Percentiles rank a stretch among this genome's conserved stretches.
Evolutionary conservation across 2,113 vertebrate genomes (phyloP).

Genomic region (Cyprinodon brontotheroides): DNA sequence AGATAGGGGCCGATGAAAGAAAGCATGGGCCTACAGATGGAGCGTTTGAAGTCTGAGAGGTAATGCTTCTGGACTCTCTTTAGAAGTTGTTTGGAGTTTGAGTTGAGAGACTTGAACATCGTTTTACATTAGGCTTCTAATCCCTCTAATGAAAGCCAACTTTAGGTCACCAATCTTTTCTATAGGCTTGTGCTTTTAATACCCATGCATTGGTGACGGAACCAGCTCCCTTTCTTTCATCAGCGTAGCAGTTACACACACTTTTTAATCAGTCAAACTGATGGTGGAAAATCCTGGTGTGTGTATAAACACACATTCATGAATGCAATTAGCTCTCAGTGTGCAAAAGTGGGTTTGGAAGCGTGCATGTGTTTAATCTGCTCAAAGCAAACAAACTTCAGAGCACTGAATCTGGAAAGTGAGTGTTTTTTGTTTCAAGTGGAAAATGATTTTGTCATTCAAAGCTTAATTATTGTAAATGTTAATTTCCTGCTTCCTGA

Average conservation of each 20-base stretch:
- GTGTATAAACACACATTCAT: constrained; percentile 31
- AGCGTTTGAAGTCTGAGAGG: constrained; percentile 71
- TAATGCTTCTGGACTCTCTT: constrained; percentile 56
- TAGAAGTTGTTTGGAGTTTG: constrained; percentile 65
- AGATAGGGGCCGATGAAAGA: constrained; percentile 59
- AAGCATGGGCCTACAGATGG: constrained; percentile 63
- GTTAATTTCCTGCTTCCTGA: constrained; percentile 64
- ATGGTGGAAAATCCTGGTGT: constrained; percentile 19
- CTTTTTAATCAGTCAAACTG: constrained; percentile 65
- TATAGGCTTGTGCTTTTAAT: constrained; percentile 53
- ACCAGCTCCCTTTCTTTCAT: constrained; percentile 68
- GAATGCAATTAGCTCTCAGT: constrained; percentile 49
- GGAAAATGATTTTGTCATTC: constrained; percentile 54
- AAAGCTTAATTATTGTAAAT: constrained; percentile 37
- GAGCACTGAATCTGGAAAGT: constrained; percentile 37
- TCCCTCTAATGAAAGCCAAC: constrained; percentile 70
- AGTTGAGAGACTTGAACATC: constrained; percentile 56
- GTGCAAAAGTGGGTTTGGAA: constrained; percentile 22
- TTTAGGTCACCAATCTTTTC: constrained; percentile 55
- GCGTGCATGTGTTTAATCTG: constrained; percentile 44
- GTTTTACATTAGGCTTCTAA: constrained; percentile 71
- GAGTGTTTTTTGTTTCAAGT: constrained; percentile 40
- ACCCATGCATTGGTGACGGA: constrained; percentile 43
- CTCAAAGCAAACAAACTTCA: constrained; percentile 45
- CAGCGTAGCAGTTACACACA: constrained; percentile 40